Conservation (phyloP, 1,140 invertebrate species). For the Hypothenemus hampei region DNA sequence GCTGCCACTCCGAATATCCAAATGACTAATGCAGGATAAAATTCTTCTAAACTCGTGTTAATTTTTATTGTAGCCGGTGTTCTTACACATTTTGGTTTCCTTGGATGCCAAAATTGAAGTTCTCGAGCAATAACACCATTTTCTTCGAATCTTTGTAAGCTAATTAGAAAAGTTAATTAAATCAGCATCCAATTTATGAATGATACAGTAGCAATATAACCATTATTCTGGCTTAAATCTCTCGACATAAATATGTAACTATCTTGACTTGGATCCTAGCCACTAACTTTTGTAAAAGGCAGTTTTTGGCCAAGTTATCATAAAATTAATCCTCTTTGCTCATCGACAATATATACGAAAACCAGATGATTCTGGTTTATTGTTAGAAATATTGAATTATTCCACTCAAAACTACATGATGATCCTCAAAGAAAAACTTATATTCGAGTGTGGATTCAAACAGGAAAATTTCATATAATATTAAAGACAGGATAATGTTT, state of each 20-base stretch:
- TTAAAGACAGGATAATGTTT: neutral
- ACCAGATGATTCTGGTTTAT: neutral
- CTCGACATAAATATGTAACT: neutral
- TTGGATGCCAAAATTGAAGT: constrained; percentile 29
- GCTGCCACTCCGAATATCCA: constrained; percentile 25
- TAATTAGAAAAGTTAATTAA: constrained; percentile 12
- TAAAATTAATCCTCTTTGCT: neutral
- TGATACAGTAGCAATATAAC: neutral
- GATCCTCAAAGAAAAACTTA: neutral
- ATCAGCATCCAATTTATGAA: neutral
- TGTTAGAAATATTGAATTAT: neutral
- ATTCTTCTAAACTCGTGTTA: constrained; percentile 29
- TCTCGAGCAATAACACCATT: constrained; percentile 28
- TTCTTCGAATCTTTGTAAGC: constrained; percentile 30
- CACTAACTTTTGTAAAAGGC: too few species aligned
- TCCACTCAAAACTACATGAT: neutral
- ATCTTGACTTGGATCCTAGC: too few species aligned
- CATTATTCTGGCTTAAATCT: neutral
- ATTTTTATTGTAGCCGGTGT: constrained; percentile 15
- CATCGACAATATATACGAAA: neutral
- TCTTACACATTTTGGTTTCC: constrained; percentile 30
- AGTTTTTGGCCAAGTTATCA: too few species aligned
- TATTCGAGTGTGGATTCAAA: neutral
- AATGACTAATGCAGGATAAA: constrained; percentile 33
- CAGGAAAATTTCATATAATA: neutral